Evolutionary conservation across 2,797 vertebrate species (phyloP).

Genomic region (Micrastur ruficollis): DNA sequence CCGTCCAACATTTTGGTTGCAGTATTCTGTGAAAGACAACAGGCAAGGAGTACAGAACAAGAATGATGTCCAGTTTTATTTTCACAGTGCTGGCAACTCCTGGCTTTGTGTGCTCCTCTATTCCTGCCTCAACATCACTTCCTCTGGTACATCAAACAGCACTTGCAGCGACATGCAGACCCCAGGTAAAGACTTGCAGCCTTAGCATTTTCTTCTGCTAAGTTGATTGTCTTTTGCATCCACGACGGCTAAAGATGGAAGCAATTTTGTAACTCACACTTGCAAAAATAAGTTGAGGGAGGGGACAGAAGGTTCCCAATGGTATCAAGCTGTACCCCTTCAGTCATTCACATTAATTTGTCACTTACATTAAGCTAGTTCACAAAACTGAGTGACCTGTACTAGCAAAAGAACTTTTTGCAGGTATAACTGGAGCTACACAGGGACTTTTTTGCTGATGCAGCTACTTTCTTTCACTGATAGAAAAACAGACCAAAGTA

Average conservation of each 20-base stretch:
- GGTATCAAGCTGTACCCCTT: background rate
- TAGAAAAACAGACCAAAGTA: background rate
- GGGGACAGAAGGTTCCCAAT: background rate
- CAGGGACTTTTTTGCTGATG: background rate
- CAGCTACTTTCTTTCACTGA: background rate
- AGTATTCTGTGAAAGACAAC: background rate
- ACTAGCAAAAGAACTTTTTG: background rate
- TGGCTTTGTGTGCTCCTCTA: slow-evolving; percentile 91
- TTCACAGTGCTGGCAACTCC: slow-evolving; percentile 92
- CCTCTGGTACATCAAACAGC: slow-evolving; percentile 92
- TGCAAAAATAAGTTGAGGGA: background rate
- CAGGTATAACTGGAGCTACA: background rate
- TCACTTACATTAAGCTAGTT: background rate
- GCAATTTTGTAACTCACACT: background rate
- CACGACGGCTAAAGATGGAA: background rate
- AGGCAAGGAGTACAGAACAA: background rate
- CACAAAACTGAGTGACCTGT: background rate
- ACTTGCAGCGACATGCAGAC: slow-evolving; percentile 88
- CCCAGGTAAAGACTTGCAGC: slow-evolving; percentile 79
- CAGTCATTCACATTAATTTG: background rate
- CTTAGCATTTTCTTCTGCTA: background rate
- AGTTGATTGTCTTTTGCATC: background rate
- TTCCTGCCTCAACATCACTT: slow-evolving; percentile 96
- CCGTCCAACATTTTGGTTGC: background rate
- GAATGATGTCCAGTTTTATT: background rate